Conservation (phyloP, 2,888 invertebrate species). For the Archips xylosteana region DNA sequence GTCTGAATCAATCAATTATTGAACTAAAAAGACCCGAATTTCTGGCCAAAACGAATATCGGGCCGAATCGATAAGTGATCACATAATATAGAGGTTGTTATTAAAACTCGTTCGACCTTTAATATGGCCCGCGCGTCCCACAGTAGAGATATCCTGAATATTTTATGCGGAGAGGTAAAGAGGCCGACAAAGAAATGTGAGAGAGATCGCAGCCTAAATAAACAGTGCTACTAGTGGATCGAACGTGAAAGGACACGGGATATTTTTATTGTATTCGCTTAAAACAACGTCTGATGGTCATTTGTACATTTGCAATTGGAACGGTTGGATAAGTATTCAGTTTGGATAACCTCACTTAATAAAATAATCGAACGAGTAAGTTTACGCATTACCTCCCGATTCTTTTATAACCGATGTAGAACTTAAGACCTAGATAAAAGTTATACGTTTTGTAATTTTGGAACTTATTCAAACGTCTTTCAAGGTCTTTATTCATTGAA, state of each 20-base stretch:
- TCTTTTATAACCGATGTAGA: too few relatives aligned
- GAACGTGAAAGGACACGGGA: conserved; percentile 42
- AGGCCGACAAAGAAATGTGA: conserved; percentile 82
- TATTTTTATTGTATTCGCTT: conserved; percentile 14
- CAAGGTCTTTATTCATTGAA: too few relatives aligned
- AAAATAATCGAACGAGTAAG: too few relatives aligned
- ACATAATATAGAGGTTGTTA: conserved; percentile 38
- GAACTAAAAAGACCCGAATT: not conserved
- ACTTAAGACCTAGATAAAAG: too few relatives aligned
- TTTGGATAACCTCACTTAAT: not conserved
- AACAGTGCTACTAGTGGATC: conserved; percentile 63
- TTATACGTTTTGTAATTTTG: too few relatives aligned
- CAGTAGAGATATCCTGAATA: conserved; percentile 79
- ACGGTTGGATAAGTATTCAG: not conserved
- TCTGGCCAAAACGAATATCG: conserved; percentile 8
- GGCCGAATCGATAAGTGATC: conserved; percentile 48
- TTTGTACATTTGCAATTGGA: not conserved
- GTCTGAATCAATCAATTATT: too few relatives aligned
- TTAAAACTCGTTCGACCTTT: conserved; percentile 53
- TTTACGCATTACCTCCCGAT: too few relatives aligned
- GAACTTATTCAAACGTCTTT: too few relatives aligned
- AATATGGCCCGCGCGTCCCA: conserved; percentile 67
- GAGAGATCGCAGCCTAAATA: conserved; percentile 78
- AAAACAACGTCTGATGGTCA: conserved; percentile 2
- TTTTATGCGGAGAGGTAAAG: conserved; percentile 80